A percentile compares a stretch with the other conserved stretches of the same genome.
Conservation (phyloP, 2,797 vertebrate genomes). For the Galago senegalensis region DNA sequence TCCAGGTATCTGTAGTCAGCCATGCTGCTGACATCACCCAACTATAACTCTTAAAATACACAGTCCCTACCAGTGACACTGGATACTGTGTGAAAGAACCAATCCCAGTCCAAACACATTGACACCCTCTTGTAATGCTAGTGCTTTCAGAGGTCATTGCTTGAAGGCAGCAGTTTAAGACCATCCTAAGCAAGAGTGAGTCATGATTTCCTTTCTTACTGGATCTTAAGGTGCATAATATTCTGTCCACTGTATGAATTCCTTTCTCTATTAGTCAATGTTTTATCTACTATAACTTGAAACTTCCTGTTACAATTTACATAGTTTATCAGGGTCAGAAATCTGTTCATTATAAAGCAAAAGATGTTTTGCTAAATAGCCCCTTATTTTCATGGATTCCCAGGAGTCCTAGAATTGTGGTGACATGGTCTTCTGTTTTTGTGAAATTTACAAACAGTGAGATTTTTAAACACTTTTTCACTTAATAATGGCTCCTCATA, state of each 20-base stretch:
- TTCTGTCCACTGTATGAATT: neutral
- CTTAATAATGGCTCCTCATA: neutral
- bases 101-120: neutral
- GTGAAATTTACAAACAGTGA: neutral
- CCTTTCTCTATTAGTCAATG: neutral
- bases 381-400: neutral
- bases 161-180: neutral
- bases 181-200: neutral
- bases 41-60: neutral
- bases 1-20: neutral
- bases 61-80: neutral
- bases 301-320: neutral
- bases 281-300: neutral
- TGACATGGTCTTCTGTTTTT: neutral
- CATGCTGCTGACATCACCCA: neutral
- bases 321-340: neutral
- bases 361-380: neutral
- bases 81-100: neutral
- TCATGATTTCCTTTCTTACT: neutral
- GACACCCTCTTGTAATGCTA: neutral
- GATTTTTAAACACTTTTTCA: neutral
- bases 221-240: neutral
- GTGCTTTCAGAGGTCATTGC: neutral
- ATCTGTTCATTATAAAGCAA: neutral
- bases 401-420: neutral